Conservation (phyloP, 2,888 invertebrate genomes). For the Drepana falcataria region DNA sequence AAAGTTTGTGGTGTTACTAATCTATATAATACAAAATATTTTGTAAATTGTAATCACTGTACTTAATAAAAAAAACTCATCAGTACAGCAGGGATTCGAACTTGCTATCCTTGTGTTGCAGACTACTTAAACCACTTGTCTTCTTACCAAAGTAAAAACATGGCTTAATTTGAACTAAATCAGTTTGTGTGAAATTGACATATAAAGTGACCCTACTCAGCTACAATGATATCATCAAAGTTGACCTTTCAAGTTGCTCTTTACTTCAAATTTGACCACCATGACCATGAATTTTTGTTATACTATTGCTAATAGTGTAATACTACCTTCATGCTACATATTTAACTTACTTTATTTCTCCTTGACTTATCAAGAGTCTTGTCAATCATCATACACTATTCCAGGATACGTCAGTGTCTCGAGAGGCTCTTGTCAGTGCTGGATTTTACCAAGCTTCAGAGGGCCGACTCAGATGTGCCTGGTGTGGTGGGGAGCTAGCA, state of each 20-base stretch:
- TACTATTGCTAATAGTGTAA: background rate
- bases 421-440: slow-evolving; percentile 86
- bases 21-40: too few relatives aligned
- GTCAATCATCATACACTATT: slow-evolving; percentile 3
- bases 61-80: too few relatives aligned
- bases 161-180: too few relatives aligned
- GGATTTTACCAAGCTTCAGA: slow-evolving; percentile 91
- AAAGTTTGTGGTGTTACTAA: too few relatives aligned
- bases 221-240: too few relatives aligned
- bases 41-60: too few relatives aligned
- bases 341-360: background rate
- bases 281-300: background rate
- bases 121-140: too few relatives aligned
- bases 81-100: too few relatives aligned
- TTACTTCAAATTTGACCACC: background rate
- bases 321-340: background rate
- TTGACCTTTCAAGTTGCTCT: background rate
- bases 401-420: slow-evolving; percentile 76
- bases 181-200: background rate
- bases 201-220: background rate
- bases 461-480: slow-evolving; percentile 86
- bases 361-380: too few relatives aligned
- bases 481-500: slow-evolving; percentile 85
- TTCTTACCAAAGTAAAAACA: too few relatives aligned
- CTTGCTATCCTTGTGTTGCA: too few relatives aligned